Percentiles rank a stretch among this genome's conserved stretches.
These are phyloP conservation scores for Enteromius fasciolatus DNA, from an alignment of 2,797 vertebrate species.

Conservation along the genomic window DNA sequence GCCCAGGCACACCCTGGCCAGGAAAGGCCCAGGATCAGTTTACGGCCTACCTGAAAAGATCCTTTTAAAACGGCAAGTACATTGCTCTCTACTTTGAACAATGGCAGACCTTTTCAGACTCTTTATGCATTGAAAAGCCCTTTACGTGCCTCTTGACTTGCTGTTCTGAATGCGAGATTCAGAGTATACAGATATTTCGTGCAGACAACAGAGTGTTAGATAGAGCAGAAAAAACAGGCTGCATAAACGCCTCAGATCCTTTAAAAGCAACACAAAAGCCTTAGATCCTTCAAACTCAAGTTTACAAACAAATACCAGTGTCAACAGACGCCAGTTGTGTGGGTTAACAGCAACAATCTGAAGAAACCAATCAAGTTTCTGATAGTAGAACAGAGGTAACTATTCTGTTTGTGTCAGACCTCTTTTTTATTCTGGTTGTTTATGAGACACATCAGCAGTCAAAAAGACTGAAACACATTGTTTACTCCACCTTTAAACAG, in stretches of 20 bases:
- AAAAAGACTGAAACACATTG: neutral
- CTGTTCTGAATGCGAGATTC: neutral
- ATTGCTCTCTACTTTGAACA: conserved; percentile 68
- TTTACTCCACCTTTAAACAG: neutral
- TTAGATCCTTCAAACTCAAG: neutral
- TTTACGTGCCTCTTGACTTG: conserved; percentile 51
- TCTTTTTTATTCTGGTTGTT: conserved; percentile 1
- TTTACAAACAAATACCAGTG: conserved; percentile 3
- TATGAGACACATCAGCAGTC: neutral
- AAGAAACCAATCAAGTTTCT: neutral
- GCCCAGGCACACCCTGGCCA: conserved; percentile 72
- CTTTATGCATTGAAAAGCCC: conserved; percentile 65
- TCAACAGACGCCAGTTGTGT: neutral
- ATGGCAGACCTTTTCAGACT: conserved; percentile 68
- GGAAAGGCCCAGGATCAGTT: conserved; percentile 76
- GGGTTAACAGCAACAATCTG: neutral
- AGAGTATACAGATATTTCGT: conserved; percentile 12
- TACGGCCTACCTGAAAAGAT: conserved; percentile 78
- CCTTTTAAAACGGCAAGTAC: conserved; percentile 67
- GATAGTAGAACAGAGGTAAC: neutral
- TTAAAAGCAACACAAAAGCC: neutral
- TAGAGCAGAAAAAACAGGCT: conserved; percentile 8
- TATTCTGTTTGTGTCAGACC: neutral
- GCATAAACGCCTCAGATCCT: neutral
- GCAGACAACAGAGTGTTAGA: conserved; percentile 1